phyloP scores from a whole-genome alignment of 2,888 invertebrate genomes.

The Hydriomena furcata region DNA sequence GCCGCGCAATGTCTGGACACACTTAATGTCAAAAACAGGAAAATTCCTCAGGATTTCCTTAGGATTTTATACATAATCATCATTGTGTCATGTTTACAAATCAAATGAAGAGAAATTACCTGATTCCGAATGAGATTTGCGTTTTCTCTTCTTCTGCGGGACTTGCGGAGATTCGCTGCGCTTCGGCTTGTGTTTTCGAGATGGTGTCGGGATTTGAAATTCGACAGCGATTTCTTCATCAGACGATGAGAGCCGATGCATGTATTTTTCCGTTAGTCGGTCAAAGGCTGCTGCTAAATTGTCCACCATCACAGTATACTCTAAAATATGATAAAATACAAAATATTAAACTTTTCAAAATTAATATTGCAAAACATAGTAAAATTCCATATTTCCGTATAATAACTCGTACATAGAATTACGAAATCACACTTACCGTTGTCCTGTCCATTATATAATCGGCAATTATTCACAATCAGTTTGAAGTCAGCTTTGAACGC shows the following conservation, averaged over 20 bases:
- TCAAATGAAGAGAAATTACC: slow-evolving; percentile 39
- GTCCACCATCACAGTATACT: slow-evolving; percentile 94
- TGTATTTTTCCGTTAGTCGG: slow-evolving; percentile 91
- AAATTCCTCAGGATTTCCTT: too few relatives aligned
- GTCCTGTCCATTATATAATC: slow-evolving; percentile 95
- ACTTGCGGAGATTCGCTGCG: slow-evolving; percentile 59
- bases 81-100: too few relatives aligned
- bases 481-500: slow-evolving; percentile 95
- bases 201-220: slow-evolving; percentile 81
- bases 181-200: slow-evolving; percentile 73
- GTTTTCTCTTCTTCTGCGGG: slow-evolving; percentile 68
- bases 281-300: slow-evolving; percentile 92
- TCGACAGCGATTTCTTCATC: slow-evolving; percentile 90
- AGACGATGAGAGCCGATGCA: slow-evolving; percentile 91
- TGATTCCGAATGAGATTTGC: slow-evolving; percentile 65
- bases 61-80: background rate
- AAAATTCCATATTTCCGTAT: too few relatives aligned
- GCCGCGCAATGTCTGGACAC: too few relatives aligned
- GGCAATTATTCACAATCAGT: slow-evolving; percentile 95
- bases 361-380: too few relatives aligned
- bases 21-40: too few relatives aligned
- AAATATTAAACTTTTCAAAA: too few relatives aligned
- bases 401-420: too few relatives aligned
- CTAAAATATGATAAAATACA: slow-evolving; percentile 67
- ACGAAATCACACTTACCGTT: slow-evolving; percentile 89